Evolutionary conservation across 2,888 invertebrate genomes (phyloP).

Genomic region (Brenthis daphne): DNA sequence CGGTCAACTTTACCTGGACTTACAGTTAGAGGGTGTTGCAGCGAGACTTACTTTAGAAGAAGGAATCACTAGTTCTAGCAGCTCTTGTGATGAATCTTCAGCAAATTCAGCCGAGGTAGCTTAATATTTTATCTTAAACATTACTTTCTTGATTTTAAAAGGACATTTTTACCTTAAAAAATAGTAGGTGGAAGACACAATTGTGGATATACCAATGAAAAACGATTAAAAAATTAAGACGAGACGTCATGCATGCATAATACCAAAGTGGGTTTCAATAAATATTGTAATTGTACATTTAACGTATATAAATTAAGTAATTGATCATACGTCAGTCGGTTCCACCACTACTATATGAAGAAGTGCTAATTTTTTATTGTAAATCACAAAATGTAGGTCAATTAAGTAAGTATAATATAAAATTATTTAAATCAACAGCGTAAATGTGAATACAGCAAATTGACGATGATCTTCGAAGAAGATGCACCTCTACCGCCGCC

Average conservation of each 20-base stretch:
- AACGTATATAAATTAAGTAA: too few relatives aligned
- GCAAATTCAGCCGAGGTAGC: slow-evolving; percentile 30
- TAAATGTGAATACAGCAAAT: slow-evolving; percentile 77
- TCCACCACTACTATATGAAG: not conserved
- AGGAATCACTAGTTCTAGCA: slow-evolving; percentile 81
- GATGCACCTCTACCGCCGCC: slow-evolving; percentile 85
- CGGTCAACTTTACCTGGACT: slow-evolving; percentile 85
- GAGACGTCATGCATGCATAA: too few relatives aligned
- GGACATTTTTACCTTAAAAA: too few relatives aligned
- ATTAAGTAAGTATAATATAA: not conserved
- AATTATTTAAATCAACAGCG: slow-evolving; percentile 41
- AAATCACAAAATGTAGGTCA: not conserved
- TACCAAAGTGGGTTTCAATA: not conserved
- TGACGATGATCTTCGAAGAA: slow-evolving; percentile 87
- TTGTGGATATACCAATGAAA: too few relatives aligned
- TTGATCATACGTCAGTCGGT: not conserved
- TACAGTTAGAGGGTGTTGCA: slow-evolving; percentile 84
- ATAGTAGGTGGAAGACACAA: too few relatives aligned
- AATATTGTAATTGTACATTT: not conserved
- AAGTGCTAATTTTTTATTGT: not conserved
- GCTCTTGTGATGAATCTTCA: slow-evolving; percentile 65
- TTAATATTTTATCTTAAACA: not conserved
- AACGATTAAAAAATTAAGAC: too few relatives aligned
- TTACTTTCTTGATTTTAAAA: too few relatives aligned
- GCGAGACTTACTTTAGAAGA: slow-evolving; percentile 84